Evolutionary conservation across 2,888 invertebrate species (phyloP).

Genomic region (Pollenia angustigena): DNA sequence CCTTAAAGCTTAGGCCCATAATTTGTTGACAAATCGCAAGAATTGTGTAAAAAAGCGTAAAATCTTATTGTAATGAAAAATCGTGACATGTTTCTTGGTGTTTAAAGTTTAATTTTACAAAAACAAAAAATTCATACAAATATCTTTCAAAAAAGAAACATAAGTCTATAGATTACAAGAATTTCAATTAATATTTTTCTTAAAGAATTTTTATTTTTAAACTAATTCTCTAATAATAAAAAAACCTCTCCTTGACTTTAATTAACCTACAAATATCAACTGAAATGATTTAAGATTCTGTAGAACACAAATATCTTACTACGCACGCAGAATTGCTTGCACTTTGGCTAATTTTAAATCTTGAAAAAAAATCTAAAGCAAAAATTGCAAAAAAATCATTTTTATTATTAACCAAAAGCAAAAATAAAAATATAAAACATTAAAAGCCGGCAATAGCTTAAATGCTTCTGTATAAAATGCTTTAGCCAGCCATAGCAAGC

Average conservation of each 20-base stretch:
- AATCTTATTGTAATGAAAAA: constrained; percentile 33
- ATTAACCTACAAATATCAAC: constrained; percentile 45
- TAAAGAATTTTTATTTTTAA: not conserved
- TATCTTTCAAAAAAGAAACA: not conserved
- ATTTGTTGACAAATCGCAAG: constrained; percentile 58
- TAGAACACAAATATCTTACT: constrained; percentile 21
- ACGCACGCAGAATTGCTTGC: constrained; percentile 48
- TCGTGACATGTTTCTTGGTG: constrained; percentile 41
- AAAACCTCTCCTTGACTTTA: constrained; percentile 48
- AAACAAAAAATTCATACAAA: constrained; percentile 1
- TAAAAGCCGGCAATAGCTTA: constrained; percentile 16
- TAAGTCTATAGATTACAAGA: not conserved
- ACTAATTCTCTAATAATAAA: constrained; percentile 22
- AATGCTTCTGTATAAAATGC: not conserved
- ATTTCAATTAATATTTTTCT: constrained; percentile 8
- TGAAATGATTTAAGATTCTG: constrained; percentile 1
- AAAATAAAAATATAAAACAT: constrained; percentile 11
- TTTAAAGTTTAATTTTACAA: not conserved
- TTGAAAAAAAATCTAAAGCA: constrained; percentile 58
- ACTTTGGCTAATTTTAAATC: constrained; percentile 53
- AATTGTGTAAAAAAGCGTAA: constrained; percentile 4
- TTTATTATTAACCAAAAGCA: constrained; percentile 39
- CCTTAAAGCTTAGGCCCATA: constrained; percentile 42
- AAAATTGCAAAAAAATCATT: constrained; percentile 22
- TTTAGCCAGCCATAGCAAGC: too few species aligned